These are phyloP conservation scores for Sinohyriopsis cumingii DNA, from an alignment of 2,888 invertebrate genomes.

Conservation along the genomic window DNA sequence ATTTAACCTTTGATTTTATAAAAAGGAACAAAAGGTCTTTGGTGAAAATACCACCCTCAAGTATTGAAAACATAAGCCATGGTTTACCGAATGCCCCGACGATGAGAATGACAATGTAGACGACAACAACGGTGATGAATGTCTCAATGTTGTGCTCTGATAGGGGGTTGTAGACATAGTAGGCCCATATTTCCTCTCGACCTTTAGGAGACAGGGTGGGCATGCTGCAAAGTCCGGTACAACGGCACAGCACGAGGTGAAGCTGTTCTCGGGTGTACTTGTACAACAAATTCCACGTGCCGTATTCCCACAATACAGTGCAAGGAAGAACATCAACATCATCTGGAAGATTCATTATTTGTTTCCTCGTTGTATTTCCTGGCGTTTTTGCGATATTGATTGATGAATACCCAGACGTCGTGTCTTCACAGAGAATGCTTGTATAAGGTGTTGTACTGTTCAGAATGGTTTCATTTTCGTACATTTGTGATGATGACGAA, in stretches of 20 bases:
- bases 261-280: slow-evolving; percentile 23
- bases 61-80: too few relatives aligned
- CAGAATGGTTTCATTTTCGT: too few relatives aligned
- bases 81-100: slow-evolving; percentile 29
- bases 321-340: slow-evolving; percentile 4
- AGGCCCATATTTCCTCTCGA: slow-evolving; percentile 4
- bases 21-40: too few relatives aligned
- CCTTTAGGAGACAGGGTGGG: slow-evolving; percentile 1
- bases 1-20: too few relatives aligned
- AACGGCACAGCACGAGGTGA: slow-evolving; percentile 18
- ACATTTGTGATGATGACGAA: too few relatives aligned
- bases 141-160: slow-evolving; percentile 15
- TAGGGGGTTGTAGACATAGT: slow-evolving; percentile 7
- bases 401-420: too few relatives aligned
- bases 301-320: slow-evolving; percentile 9
- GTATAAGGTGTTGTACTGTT: too few relatives aligned
- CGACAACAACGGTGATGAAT: slow-evolving; percentile 22
- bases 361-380: too few relatives aligned
- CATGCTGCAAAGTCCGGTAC: slow-evolving; percentile 13
- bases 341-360: not conserved
- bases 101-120: slow-evolving; percentile 21
- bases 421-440: too few relatives aligned
- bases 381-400: too few relatives aligned
- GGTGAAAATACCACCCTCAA: too few relatives aligned
- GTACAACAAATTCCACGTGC: slow-evolving; percentile 11